phyloP scores from a whole-genome alignment of 2,797 vertebrate genomes.

The Halcyon smyrnensis region DNA sequence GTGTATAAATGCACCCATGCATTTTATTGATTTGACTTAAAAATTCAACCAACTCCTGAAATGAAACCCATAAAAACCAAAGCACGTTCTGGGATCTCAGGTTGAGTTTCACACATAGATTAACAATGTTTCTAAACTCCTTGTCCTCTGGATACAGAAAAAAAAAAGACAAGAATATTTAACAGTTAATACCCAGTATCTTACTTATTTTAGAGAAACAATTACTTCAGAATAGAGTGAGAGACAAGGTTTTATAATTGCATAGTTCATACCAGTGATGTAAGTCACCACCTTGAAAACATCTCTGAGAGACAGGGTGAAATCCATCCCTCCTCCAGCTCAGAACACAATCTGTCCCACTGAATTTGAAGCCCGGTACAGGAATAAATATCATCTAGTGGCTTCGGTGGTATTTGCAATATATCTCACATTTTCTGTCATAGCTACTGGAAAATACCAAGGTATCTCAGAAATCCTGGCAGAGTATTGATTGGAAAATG shows the following conservation, averaged over 20 bases:
- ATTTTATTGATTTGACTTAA: conserved; percentile 64
- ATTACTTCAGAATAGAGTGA: neutral
- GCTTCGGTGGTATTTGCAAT: neutral
- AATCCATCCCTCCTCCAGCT: neutral
- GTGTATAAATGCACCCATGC: conserved; percentile 10
- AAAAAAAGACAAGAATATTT: neutral
- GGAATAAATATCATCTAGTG: neutral
- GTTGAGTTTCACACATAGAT: neutral
- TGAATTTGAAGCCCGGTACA: neutral
- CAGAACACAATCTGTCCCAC: neutral
- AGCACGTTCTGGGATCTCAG: neutral
- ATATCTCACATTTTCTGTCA: neutral
- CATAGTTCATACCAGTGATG: neutral
- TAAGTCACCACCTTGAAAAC: neutral
- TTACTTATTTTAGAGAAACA: neutral
- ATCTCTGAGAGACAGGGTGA: neutral
- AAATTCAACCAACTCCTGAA: conserved; percentile 50
- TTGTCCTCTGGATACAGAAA: neutral
- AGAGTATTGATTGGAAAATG: neutral
- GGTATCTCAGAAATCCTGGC: neutral
- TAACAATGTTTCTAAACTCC: neutral
- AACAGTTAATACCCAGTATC: neutral
- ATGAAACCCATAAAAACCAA: neutral
- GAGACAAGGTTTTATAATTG: neutral
- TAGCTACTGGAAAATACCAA: neutral